Conservation (phyloP, 1,140 invertebrate genomes). For the Caenorhabditis latens region DNA sequence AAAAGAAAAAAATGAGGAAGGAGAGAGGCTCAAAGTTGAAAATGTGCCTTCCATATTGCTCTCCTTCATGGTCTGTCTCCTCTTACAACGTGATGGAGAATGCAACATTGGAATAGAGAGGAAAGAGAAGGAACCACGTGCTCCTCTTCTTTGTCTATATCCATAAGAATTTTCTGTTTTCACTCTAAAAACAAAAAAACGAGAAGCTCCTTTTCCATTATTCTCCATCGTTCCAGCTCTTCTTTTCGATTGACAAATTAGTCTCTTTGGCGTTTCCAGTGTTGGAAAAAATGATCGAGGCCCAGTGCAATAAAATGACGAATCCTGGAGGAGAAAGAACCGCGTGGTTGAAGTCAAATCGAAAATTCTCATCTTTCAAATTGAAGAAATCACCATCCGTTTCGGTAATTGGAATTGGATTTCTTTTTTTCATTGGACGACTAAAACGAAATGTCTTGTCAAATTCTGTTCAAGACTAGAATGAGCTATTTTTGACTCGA, state of each 20-base stretch:
- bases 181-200: neutral
- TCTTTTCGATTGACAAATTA: slow-evolving; percentile 14
- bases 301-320: neutral
- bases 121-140: neutral
- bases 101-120: slow-evolving; percentile 37
- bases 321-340: neutral
- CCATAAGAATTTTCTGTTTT: neutral
- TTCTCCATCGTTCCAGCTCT: slow-evolving; percentile 13
- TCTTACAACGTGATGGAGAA: neutral
- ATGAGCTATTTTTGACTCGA: too few species aligned
- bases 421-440: too few species aligned
- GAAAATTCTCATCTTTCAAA: too few species aligned
- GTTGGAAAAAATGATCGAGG: neutral
- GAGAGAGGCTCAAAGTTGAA: slow-evolving; percentile 36
- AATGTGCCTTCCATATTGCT: neutral
- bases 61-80: neutral
- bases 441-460: too few species aligned
- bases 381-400: neutral
- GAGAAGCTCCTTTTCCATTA: slow-evolving; percentile 36
- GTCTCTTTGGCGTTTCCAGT: neutral
- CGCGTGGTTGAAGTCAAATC: neutral
- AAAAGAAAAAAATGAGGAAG: neutral
- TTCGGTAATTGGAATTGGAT: neutral
- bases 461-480: too few species aligned
- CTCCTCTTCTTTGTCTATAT: neutral